phyloP scores from a whole-genome alignment of 2,888 invertebrate species.

The Drosophila neotestacea region DNA sequence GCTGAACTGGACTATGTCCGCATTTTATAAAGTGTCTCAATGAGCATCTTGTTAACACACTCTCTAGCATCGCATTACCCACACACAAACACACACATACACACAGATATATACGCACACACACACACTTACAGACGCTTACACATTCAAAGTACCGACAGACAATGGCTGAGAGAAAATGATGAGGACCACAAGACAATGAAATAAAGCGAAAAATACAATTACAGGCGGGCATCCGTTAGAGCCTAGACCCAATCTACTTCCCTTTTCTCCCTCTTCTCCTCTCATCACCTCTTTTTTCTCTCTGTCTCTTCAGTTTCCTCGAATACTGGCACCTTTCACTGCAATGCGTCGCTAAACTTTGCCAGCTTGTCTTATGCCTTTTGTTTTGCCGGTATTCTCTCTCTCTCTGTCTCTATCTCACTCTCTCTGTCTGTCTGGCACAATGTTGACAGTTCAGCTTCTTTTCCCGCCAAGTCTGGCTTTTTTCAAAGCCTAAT shows the following conservation, averaged over 20 bases:
- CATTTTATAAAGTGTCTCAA: constrained; percentile 69
- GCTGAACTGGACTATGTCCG: constrained; percentile 25
- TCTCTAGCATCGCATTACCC: constrained; percentile 50
- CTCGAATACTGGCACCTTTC: not conserved
- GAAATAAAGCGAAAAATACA: constrained; percentile 53
- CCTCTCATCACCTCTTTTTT: not conserved
- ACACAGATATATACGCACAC: constrained; percentile 46
- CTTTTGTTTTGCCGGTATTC: constrained; percentile 19
- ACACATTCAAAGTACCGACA: not conserved
- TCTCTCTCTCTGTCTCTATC: not conserved
- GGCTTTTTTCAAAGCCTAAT: no score
- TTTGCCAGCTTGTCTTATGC: constrained; percentile 22
- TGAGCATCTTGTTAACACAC: constrained; percentile 75
- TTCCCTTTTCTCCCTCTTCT: not conserved
- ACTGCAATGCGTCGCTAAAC: constrained; percentile 19
- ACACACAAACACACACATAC: constrained; percentile 26
- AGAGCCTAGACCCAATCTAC: constrained; percentile 21
- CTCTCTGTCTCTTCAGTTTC: not conserved
- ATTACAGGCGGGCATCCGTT: constrained; percentile 43
- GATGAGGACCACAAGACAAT: constrained; percentile 41
- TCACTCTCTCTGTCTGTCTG: not conserved
- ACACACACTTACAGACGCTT: constrained; percentile 2
- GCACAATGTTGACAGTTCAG: no score
- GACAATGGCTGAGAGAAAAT: constrained; percentile 44
- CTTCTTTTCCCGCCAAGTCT: no score